Evolutionary conservation across 1,140 invertebrate genomes (phyloP).

Genomic region (Nephotettix cincticeps): DNA sequence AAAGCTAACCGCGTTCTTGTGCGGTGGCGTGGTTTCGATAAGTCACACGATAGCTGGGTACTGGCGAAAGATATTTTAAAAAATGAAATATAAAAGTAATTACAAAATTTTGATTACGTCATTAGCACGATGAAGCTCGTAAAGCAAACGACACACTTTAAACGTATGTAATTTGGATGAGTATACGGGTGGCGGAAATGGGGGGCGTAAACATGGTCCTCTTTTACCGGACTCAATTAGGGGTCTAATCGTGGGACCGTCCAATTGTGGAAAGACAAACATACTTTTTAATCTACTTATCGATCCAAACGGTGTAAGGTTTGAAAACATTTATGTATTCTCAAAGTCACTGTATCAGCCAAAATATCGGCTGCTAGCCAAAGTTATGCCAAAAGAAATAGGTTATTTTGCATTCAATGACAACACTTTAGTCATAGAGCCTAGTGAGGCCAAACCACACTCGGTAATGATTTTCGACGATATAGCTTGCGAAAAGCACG

Average conservation of each 20-base stretch:
- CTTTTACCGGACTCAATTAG: slow-evolving; percentile 38
- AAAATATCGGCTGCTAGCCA: slow-evolving; percentile 42
- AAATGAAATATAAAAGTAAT: background rate
- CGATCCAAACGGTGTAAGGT: slow-evolving; percentile 42
- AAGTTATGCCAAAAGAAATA: slow-evolving; percentile 37
- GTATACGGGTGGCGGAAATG: slow-evolving; percentile 5
- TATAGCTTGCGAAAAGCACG: slow-evolving; percentile 44
- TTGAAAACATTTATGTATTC: slow-evolving; percentile 48
- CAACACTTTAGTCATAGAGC: slow-evolving; percentile 39
- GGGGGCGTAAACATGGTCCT: slow-evolving; percentile 25
- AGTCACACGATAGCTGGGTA: background rate
- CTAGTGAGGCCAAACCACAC: slow-evolving; percentile 36
- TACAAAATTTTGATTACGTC: background rate
- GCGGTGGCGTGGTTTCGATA: background rate
- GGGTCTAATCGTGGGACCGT: slow-evolving; percentile 41
- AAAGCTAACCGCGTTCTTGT: background rate
- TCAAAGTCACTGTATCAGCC: slow-evolving; percentile 46
- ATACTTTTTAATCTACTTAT: slow-evolving; percentile 41
- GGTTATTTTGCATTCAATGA: slow-evolving; percentile 40
- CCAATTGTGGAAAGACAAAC: slow-evolving; percentile 47
- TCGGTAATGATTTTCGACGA: slow-evolving; percentile 48
- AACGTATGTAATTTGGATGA: background rate
- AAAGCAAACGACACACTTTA: slow-evolving; percentile 12
- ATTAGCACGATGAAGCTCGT: slow-evolving; percentile 11
- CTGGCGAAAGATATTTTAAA: background rate